Base-by-base conservation (phyloP, 2,888 invertebrate species). In the Cheilosia vulpina region DNA sequence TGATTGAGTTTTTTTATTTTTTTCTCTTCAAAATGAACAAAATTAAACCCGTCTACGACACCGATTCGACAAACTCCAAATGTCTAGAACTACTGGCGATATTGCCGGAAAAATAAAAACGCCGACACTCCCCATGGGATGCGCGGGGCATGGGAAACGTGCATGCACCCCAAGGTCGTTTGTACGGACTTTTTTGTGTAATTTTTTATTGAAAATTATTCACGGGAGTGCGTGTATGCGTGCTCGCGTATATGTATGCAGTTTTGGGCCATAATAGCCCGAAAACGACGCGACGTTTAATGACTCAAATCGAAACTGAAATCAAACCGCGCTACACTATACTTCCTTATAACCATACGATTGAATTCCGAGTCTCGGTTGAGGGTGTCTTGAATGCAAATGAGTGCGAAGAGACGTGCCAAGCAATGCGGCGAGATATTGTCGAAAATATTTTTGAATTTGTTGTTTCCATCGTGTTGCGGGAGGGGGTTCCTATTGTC, bases 141-240 rank as follows among this genome's bases (percentile, higher is more conserved):
- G 24, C n/a, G n/a, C n/a, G 38, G 41, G 24, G 27, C 13, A 13
- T 9, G 9, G 13, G 21, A 47, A 34, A 69, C 83, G 79, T 83
- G 83, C 73, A 55, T 63, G 52, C 38, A 62, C 34, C 55, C 13
- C 82, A 83, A 83, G 82, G 82, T 72, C 78, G 53, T 72, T 69
- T 43, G 11, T n/a, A 19, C 19, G 19, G 24, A 63, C 2, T 69
- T 17, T 75, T 60, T 52, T 58, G 43, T 79, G 50, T 41, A 15
- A 13, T 45, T 52, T 38, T 55, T 34, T 11, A 34, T 34, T 58
- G 53, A 50, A 68, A 75, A 80, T 47, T 63, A 62, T 66, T 57
- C 41, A 55, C 76, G 69, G 38, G 31, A 31, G 17, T 19, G 62
- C 52, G 45, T 50, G 53, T 38, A 52, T 50, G 57, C n/a, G 38